Evolutionary conservation across 2,888 invertebrate genomes (phyloP), one percentile per base, ranked within the genome.

Genomic region (Arge pagana): DNA sequence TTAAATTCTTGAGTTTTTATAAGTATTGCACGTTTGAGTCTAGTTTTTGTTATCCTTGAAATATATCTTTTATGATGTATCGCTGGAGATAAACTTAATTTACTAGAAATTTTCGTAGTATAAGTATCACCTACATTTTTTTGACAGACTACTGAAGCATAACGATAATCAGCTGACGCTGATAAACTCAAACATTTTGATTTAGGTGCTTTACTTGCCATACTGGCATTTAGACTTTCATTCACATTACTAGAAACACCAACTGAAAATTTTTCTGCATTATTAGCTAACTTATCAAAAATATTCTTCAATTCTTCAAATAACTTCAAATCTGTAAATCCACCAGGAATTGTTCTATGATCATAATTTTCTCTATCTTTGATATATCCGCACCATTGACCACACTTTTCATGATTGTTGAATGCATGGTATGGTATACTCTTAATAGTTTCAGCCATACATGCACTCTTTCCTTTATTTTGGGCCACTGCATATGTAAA

Each of bases 321-420:
- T 15, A 37, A 16, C n/a, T 21, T 37, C 23, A 3, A 11, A 37
- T 21, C 23, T 37, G 21, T 19, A 5, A 37, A 37, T 13, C 37
- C 13, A 11, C 11, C 11, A n/a, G n/a, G n/a, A n/a, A n/a, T n/a
- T n/a, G n/a, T n/a, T n/a, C n/a, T n/a, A 21, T 16, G n/a, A 37
- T 13, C 37, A 37, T 11, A 21, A 16, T 37, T 37, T 21, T 52
- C 51, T 19, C 16, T 24, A 26, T 48, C 43, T 33, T 33, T 31
- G 6, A 11, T 35, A 37, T 40, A 55, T 16, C 36, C 33, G 37
- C 60, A 60, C 60, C 56, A 58, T 6, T 40, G 41, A 21, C 40
- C 51, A 36, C 54, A 55, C 49, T 55, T 43, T 4, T 51, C 53
- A 28, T 57, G 54, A 2, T 40, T 28, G 21, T 57, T 43, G 31